Percentiles rank a stretch among this genome's conserved stretches.
phyloP scores from a whole-genome alignment of 1,140 invertebrate genomes.

The Sycophaga agraensis region DNA sequence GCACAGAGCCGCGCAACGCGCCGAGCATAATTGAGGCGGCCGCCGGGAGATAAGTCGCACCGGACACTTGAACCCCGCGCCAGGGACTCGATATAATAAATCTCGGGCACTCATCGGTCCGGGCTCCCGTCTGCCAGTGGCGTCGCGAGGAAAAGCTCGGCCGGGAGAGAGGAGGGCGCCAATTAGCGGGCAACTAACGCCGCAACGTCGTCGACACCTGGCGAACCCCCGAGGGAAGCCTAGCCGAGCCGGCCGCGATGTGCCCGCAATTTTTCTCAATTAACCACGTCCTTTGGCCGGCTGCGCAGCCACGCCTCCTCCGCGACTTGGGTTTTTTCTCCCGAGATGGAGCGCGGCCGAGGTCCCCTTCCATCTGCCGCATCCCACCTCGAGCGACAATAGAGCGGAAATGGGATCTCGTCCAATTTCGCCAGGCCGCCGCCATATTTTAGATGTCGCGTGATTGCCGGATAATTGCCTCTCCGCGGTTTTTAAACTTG shows the following conservation, averaged over 20 bases:
- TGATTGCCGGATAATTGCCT: slow-evolving; percentile 30
- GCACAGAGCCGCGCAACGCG: not conserved
- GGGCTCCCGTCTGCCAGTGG: no score
- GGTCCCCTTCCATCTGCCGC: slow-evolving; percentile 5
- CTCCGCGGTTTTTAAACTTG: slow-evolving; percentile 25
- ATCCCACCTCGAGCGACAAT: slow-evolving; percentile 29
- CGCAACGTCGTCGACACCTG: slow-evolving; percentile 30
- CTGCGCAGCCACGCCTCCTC: not conserved
- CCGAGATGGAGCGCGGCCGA: not conserved
- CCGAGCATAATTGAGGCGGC: slow-evolving; percentile 20
- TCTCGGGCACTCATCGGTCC: no score
- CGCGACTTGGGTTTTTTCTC: slow-evolving; percentile 16
- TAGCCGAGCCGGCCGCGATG: slow-evolving; percentile 2
- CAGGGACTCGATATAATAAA: no score
- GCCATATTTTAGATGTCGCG: slow-evolving; percentile 24
- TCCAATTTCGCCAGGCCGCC: slow-evolving; percentile 24
- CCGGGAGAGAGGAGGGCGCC: not conserved
- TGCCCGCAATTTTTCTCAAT: slow-evolving; percentile 33
- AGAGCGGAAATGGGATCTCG: slow-evolving; percentile 30
- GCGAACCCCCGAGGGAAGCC: not conserved
- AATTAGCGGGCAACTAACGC: slow-evolving; percentile 34
- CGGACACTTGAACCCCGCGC: no score
- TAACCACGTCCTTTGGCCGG: slow-evolving; percentile 24
- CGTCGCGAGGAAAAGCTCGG: no score
- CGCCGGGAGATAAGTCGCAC: slow-evolving; percentile 3